Conservation (phyloP, 2,797 vertebrate genomes). For the Pangasius macronema region DNA sequence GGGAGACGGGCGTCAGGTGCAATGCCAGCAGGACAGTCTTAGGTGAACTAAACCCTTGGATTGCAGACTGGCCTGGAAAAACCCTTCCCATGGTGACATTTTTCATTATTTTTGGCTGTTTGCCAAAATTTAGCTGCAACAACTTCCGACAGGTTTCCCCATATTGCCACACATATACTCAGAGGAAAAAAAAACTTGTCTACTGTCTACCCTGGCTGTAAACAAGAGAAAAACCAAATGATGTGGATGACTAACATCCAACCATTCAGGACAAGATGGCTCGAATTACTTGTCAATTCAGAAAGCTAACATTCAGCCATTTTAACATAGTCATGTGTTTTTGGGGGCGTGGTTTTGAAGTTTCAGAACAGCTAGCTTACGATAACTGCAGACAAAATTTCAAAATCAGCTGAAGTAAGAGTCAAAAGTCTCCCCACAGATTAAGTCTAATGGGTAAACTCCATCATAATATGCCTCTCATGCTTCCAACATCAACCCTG, state of each 20-base stretch:
- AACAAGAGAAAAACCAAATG: neutral
- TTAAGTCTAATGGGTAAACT: conserved; percentile 38
- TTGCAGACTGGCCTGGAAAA: neutral
- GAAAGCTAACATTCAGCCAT: neutral
- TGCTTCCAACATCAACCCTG: conserved; percentile 34
- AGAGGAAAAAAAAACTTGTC: neutral
- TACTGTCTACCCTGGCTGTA: neutral
- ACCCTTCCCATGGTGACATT: neutral
- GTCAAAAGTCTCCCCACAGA: conserved; percentile 12
- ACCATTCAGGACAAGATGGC: neutral
- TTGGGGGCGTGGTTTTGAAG: neutral
- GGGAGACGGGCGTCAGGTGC: neutral
- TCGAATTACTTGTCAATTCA: neutral
- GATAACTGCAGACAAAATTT: conserved; percentile 8
- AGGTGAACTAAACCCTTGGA: neutral
- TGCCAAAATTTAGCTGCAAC: too few species aligned
- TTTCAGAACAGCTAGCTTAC: conserved; percentile 8
- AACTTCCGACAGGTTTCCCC: neutral
- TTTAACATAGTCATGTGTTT: neutral
- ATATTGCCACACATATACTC: neutral
- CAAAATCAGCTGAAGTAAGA: conserved; percentile 13
- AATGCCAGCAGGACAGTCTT: neutral
- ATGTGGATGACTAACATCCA: neutral
- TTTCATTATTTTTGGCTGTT: neutral
- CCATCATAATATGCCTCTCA: conserved; percentile 24